These are phyloP conservation scores for Micropterix aruncella DNA, from an alignment of 2,888 invertebrate species.

Conservation along the genomic window DNA sequence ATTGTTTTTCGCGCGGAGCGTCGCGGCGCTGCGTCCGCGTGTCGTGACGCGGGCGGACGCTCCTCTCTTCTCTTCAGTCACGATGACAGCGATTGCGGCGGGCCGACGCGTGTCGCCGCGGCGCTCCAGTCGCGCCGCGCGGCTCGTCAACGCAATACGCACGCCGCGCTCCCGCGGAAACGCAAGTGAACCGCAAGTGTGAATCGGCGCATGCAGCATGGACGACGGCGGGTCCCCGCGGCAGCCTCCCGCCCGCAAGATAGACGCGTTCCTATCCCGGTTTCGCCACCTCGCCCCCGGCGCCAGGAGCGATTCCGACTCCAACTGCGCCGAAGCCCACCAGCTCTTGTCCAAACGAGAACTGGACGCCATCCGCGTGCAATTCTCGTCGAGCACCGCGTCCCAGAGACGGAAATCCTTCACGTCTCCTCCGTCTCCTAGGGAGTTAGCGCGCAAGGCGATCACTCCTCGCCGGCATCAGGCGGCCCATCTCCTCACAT, in stretches of 20 bases:
- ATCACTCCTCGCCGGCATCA: conserved; percentile 10
- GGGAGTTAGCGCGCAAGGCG: not conserved
- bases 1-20: no score
- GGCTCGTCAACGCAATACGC: not conserved
- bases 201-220: no score
- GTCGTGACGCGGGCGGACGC: no score
- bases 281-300: not conserved
- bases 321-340: conserved; percentile 2
- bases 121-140: not conserved
- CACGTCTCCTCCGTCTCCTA: conserved; percentile 6
- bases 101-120: not conserved
- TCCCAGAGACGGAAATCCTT: not conserved
- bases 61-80: not conserved
- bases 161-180: not conserved
- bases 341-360: not conserved
- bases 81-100: no score
- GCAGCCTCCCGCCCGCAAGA: not conserved
- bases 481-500: conserved; percentile 9
- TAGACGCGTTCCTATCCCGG: not conserved
- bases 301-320: not conserved
- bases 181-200: no score
- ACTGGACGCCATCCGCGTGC: not conserved
- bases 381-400: not conserved
- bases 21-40: no score
- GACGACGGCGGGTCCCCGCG: not conserved